Percentiles rank a stretch among this genome's conserved stretches.
Conservation (phyloP, 2,888 invertebrate species). For the Scaeva pyrastri region DNA sequence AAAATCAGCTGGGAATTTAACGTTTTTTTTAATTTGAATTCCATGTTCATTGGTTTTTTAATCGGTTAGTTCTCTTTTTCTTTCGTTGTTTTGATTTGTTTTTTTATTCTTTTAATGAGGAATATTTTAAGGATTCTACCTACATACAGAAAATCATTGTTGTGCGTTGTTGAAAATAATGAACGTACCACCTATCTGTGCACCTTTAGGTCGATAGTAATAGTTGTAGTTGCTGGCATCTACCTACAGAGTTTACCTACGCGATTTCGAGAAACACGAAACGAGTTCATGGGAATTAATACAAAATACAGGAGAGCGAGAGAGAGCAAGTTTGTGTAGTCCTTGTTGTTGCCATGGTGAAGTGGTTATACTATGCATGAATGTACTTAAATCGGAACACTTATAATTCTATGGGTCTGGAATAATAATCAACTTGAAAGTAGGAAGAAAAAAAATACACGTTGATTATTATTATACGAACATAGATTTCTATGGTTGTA, state of each 20-base stretch:
- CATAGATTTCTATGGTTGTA: not conserved
- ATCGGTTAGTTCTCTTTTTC: conserved; percentile 15
- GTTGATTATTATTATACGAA: not conserved
- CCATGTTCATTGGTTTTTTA: conserved; percentile 8
- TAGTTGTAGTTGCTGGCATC: not conserved
- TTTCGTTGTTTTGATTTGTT: not conserved
- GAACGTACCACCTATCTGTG: not conserved
- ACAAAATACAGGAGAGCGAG: not conserved
- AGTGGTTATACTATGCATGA: not conserved
- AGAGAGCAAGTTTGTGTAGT: conserved; percentile 23
- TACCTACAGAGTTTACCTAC: conserved; percentile 1
- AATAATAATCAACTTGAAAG: conserved; percentile 30
- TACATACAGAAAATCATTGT: not conserved
- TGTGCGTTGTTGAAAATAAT: conserved; percentile 12
- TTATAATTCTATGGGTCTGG: not conserved
- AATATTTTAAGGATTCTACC: conserved; percentile 41
- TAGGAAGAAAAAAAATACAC: not conserved
- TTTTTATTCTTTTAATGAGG: conserved; percentile 63
- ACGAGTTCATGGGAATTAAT: conserved; percentile 35
- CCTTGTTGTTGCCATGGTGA: conserved; percentile 56
- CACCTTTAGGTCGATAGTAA: conserved; percentile 46
- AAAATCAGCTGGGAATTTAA: conserved; percentile 63
- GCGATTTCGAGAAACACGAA: conserved; percentile 8
- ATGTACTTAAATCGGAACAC: conserved; percentile 12
- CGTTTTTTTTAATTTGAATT: conserved; percentile 22